Base-by-base conservation (phyloP, 92 coral and sea anemone species). In the Epizoanthus stellaris region DNA sequence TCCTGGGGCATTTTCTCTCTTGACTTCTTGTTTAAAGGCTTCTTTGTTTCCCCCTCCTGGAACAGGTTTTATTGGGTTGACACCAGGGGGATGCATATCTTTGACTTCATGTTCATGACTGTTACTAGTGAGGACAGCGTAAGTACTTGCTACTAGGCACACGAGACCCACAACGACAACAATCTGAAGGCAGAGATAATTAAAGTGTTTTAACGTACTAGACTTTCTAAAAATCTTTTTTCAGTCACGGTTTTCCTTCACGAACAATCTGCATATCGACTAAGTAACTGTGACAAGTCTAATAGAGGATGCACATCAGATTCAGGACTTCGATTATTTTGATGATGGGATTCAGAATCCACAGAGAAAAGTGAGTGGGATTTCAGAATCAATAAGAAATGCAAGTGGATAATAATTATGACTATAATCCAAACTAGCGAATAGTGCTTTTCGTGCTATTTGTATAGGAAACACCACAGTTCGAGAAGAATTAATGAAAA, bases 81-180 rank as follows among this genome's bases (percentile, higher is more conserved):
- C 58, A 13, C 91, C 88, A 15, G 90, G 86, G 69, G 92, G 94
- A 16, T 89, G 92, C 2, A 85, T 73, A 36, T 84, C 82, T 39
- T 63, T 79, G 10, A 81, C 86, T 23, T 89, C 63, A 52, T 91
- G 81, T 73, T 52, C 80, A 45, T 91, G 92, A 43, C 66, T 77
- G 54, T 72, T 75, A 67, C 82, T 30, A n/a, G 85, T 92, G 40
- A 94, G 89, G 8, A 92, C 93, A 34, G 95, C 84, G 74, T 89
- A 92, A 63, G 95, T 94, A 34, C 98, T 89, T 19, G 89, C 90
- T 52, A 94, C 80, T 2, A 90, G 90, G 71, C 93, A 94, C 16
- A 90, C 67, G 12, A 92, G 64, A 42, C 98, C 98, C 23, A 92
- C 77, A n/a, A 39, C 82, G 34, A 92, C 70, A 25, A 88, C 89